Conservation (phyloP, 1,140 invertebrate species). For the Leptopilina boulardi region DNA sequence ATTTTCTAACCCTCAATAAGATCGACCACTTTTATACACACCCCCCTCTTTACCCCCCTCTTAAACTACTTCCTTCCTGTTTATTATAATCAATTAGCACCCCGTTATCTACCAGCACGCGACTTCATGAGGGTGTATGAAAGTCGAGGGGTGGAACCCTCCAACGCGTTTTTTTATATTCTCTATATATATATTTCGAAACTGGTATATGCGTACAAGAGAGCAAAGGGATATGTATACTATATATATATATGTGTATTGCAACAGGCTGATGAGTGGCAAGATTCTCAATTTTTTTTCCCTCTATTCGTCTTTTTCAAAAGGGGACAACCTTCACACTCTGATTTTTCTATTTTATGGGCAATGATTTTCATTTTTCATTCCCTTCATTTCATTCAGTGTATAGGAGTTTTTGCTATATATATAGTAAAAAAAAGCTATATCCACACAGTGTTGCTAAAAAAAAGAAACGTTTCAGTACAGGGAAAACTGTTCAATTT, state of each 20-base stretch:
- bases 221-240: conserved; percentile 50
- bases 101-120: conserved; percentile 70
- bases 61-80: conserved; percentile 55
- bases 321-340: background rate
- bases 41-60: conserved; percentile 54
- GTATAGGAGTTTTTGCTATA: conserved; percentile 33
- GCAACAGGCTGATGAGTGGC: conserved; percentile 75
- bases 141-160: conserved; percentile 71
- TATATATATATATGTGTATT: too few relatives aligned
- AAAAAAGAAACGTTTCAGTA: too few relatives aligned
- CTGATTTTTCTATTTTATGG: conserved; percentile 5
- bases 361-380: conserved; percentile 7
- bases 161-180: conserved; percentile 62
- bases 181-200: conserved; percentile 64
- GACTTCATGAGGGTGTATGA: conserved; percentile 50
- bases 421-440: conserved; percentile 37
- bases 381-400: background rate
- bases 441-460: too few relatives aligned
- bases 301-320: conserved; percentile 39
- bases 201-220: conserved; percentile 47
- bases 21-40: conserved; percentile 50
- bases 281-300: conserved; percentile 60
- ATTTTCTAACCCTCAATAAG: conserved; percentile 57
- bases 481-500: too few relatives aligned
- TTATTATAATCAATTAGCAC: conserved; percentile 76